Conservation (phyloP, 2,113 vertebrate genomes). For the Leuciscus idus region DNA sequence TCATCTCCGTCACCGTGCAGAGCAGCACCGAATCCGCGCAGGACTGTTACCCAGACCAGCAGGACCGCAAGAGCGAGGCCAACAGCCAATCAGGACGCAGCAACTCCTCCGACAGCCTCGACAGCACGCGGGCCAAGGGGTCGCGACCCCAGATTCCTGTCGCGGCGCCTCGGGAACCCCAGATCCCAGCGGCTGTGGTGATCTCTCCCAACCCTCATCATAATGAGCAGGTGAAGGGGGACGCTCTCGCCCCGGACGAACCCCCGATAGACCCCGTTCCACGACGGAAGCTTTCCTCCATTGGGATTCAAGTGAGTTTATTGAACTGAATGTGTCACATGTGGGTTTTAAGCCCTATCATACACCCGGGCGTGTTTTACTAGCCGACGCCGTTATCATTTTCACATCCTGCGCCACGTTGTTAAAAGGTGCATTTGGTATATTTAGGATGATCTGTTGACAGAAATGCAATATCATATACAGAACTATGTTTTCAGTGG, state of each 20-base stretch:
- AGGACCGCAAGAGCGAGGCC: constrained; percentile 92
- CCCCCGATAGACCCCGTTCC: constrained; percentile 81
- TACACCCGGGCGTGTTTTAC: no score
- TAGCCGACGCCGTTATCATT: no score
- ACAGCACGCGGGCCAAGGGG: constrained; percentile 89
- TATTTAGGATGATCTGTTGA: no score
- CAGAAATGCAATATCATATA: no score
- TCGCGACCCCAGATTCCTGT: constrained; percentile 77
- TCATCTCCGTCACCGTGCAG: constrained; percentile 98
- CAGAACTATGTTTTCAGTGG: no score
- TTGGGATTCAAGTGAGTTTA: constrained; percentile 93
- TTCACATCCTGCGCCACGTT: no score
- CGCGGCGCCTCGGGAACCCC: constrained; percentile 81
- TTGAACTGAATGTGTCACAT: not conserved
- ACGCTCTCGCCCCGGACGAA: constrained; percentile 81
- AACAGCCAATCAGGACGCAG: constrained; percentile 96
- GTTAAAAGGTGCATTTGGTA: no score
- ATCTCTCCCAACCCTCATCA: constrained; percentile 50
- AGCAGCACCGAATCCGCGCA: constrained; percentile 99
- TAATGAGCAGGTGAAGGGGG: constrained; percentile 79
- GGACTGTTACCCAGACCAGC: constrained; percentile 95
- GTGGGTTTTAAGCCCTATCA: no score
- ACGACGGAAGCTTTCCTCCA: constrained; percentile 96
- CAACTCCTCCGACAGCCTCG: constrained; percentile 96
- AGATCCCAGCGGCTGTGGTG: constrained; percentile 76